A percentile compares a stretch with the other conserved stretches of the same genome.
These are phyloP conservation scores for Xiphophorus birchmanni DNA, from an alignment of 2,797 vertebrate species.

Conservation along the genomic window DNA sequence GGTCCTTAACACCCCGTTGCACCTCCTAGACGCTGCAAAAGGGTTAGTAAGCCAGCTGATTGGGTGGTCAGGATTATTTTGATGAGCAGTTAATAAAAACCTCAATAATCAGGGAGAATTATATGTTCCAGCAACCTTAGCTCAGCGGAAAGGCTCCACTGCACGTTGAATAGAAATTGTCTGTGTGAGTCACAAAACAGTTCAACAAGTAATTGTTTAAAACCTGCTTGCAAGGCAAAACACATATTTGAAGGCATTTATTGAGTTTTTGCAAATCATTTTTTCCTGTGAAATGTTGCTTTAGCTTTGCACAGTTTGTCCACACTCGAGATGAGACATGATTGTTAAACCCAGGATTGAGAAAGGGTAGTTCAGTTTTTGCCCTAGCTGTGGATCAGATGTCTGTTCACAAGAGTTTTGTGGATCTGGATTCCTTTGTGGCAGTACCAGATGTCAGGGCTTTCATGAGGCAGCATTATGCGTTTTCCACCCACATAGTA, in stretches of 20 bases:
- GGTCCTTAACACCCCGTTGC: slow-evolving; percentile 46
- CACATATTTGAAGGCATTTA: neutral
- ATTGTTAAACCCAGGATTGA: neutral
- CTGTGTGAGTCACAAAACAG: neutral
- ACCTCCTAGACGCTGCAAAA: slow-evolving; percentile 40
- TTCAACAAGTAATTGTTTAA: neutral
- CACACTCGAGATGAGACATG: neutral
- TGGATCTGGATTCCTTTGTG: neutral
- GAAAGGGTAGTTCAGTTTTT: neutral
- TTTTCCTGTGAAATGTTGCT: neutral
- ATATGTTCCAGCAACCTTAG: slow-evolving; percentile 20
- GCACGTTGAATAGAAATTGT: neutral
- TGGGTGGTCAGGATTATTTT: slow-evolving; percentile 67
- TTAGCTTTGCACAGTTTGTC: neutral
- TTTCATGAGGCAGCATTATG: neutral
- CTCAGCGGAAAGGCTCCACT: slow-evolving; percentile 12
- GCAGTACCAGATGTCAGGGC: neutral
- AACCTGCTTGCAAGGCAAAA: neutral
- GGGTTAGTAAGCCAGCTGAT: slow-evolving; percentile 35
- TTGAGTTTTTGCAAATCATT: neutral
- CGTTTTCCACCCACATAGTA: no score
- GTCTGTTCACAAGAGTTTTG: neutral
- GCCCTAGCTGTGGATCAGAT: neutral
- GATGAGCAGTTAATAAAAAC: slow-evolving; percentile 52
- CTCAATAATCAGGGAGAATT: slow-evolving; percentile 44